A percentile compares a stretch with the other conserved stretches of the same genome.
These are phyloP conservation scores for Ascaphus truei DNA, from an alignment of 2,113 vertebrate genomes.

Conservation along the genomic window DNA sequence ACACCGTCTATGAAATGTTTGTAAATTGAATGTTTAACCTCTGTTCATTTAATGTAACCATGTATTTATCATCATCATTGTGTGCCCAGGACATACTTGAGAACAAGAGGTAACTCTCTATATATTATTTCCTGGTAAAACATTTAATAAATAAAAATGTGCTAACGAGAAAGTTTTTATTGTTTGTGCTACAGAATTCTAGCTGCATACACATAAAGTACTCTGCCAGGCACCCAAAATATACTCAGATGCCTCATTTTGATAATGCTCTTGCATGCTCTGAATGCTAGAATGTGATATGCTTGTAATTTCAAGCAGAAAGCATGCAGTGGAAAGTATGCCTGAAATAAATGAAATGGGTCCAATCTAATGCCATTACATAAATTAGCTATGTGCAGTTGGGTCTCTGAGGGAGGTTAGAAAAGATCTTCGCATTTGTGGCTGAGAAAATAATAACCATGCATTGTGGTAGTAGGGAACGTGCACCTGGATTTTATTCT, in stretches of 20 bases:
- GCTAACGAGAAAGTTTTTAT: not conserved
- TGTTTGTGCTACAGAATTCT: not conserved
- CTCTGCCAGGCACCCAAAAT: slow-evolving; percentile 5
- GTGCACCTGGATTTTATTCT: slow-evolving; percentile 1
- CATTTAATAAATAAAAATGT: not conserved
- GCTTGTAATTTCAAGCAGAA: slow-evolving; percentile 20
- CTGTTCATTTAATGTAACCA: too few relatives aligned
- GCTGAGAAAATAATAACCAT: slow-evolving; percentile 11
- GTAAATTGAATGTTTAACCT: too few relatives aligned
- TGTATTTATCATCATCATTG: too few relatives aligned
- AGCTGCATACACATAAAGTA: not conserved
- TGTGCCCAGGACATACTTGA: too few relatives aligned
- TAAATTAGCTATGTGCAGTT: slow-evolving; percentile 22
- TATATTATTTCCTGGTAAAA: too few relatives aligned
- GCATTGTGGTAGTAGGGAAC: not conserved
- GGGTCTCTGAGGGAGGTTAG: slow-evolving; percentile 4
- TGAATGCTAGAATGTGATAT: slow-evolving; percentile 6
- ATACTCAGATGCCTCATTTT: slow-evolving; percentile 1
- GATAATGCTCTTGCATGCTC: slow-evolving; percentile 11
- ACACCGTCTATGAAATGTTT: too few relatives aligned
- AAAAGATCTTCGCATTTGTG: not conserved
- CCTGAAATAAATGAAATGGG: slow-evolving; percentile 3
- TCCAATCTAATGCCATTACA: slow-evolving; percentile 23
- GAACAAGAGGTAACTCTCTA: too few relatives aligned
- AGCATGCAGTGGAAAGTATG: slow-evolving; percentile 11